Percentiles rank a stretch among this genome's conserved stretches.
phyloP scores from a whole-genome alignment of 37 sponge, comb jelly and placozoan genomes.

The Hormiphora californensis region DNA sequence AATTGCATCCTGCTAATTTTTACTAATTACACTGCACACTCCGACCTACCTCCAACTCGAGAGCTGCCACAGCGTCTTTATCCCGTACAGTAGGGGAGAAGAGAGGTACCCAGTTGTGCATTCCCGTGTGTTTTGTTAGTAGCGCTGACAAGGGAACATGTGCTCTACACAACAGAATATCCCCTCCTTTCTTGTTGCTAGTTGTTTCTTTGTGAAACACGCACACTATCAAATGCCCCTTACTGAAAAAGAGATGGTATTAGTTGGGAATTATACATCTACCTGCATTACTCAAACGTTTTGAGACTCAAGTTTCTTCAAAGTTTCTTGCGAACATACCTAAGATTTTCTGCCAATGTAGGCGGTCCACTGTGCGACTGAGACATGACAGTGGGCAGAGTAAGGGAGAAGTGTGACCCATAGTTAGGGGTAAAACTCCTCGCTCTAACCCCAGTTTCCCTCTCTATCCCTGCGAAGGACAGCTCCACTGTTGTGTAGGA shows the following conservation, averaged over 20 bases:
- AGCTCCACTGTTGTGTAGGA: slow-evolving; percentile 28
- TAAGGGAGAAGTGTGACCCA: slow-evolving; percentile 36
- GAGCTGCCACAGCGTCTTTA: not conserved
- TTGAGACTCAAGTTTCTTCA: too few relatives aligned
- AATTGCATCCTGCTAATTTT: too few relatives aligned
- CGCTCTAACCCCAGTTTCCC: not conserved
- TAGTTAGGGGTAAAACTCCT: slow-evolving; percentile 40
- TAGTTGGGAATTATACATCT: too few relatives aligned
- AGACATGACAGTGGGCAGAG: slow-evolving; percentile 49
- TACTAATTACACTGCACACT: too few relatives aligned
- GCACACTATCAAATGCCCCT: not conserved
- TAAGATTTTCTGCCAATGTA: slow-evolving; percentile 18
- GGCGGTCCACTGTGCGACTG: slow-evolving; percentile 28
- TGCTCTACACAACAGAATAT: slow-evolving; percentile 34
- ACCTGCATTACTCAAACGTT: too few relatives aligned
- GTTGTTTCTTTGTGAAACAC: slow-evolving; percentile 22
- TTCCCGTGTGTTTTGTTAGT: slow-evolving; percentile 12
- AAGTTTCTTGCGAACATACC: too few relatives aligned
- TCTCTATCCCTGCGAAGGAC: slow-evolving; percentile 18
- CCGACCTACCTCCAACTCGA: slow-evolving; percentile 6
- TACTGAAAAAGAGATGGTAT: too few relatives aligned
- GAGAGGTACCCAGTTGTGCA: slow-evolving; percentile 22
- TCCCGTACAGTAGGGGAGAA: not conserved
- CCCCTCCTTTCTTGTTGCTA: not conserved
- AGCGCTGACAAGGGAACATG: not conserved